Conservation (phyloP, 2,113 vertebrate species). For the Cygnus buccinator region DNA sequence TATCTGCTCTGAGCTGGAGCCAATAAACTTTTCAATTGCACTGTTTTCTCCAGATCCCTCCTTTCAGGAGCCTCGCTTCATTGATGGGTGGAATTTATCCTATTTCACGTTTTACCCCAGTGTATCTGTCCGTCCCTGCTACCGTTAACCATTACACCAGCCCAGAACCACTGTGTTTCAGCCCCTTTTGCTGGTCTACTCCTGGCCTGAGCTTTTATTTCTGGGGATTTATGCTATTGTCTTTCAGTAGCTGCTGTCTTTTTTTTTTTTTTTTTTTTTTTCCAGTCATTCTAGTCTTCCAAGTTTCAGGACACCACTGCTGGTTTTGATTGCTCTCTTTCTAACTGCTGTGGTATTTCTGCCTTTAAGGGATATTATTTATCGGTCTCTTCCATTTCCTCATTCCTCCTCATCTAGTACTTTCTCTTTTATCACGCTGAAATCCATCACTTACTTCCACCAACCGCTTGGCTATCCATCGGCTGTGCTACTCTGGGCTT, state of each 20-base stretch:
- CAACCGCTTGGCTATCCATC: neutral
- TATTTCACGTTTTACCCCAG: neutral
- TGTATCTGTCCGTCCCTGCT: neutral
- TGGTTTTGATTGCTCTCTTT: slow-evolving; percentile 13
- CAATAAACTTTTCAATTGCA: neutral
- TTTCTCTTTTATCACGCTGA: neutral
- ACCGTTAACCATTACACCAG: neutral
- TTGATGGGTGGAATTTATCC: neutral
- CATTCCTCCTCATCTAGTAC: neutral
- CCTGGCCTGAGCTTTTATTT: neutral
- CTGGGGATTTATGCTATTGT: neutral
- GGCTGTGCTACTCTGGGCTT: neutral
- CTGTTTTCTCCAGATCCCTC: neutral
- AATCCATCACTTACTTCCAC: neutral
- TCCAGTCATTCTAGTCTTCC: neutral
- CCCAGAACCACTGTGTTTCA: neutral
- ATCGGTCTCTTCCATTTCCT: neutral
- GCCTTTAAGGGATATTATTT: neutral
- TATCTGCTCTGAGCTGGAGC: neutral
- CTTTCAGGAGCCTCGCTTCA: neutral
- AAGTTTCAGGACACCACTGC: neutral
- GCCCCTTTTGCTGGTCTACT: neutral
- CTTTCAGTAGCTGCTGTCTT: slow-evolving; percentile 35
- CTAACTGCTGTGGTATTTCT: neutral
- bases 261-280: neutral